Evolutionary conservation across 2,888 invertebrate genomes (phyloP), one percentile per base, ranked within the genome.

Genomic region (Sturmia bella): DNA sequence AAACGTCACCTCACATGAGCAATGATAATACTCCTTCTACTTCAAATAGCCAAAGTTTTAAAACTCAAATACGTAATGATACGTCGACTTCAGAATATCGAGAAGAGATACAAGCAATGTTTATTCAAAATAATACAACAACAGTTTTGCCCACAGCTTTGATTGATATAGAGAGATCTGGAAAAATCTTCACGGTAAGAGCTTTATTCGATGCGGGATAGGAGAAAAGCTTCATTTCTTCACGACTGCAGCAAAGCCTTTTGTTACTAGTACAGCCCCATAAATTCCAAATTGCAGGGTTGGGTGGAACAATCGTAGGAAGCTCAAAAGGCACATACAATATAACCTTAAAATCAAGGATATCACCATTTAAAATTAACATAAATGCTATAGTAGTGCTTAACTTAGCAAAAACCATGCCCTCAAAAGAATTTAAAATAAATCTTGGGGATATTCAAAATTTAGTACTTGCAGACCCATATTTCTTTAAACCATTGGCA

Each of bases 191-290:
- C n/a, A n/a, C n/a, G n/a, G n/a, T n/a, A n/a, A 48, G 66, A 3
- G 74, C 57, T 0, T 45, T 74, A n/a, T n/a, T 63, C 2, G 57
- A 59, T 54, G 13, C n/a, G 13, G 64, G 74, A 7, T 54, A 57
- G 1, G 37, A 15, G 17, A 56, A 19, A 19, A 45, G 19, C 17
- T 57, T 50, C 7, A 50, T 21, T 21, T 24, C 41, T 13, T 21
- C 7, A 9, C 12, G 11, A 21, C 7, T 3, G 17, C 2, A n/a
- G 43, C 5, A 39, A 39, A 27, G 27, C 6, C 3, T 27, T 3
- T 27, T 6, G 6, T 4, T 27, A 4, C 27, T 6, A 27, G 3
- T 27, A 27, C 3, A 27, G 27, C 27, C 27, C 6, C 27, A 27
- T 4, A 4, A 27, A 3, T n/a, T 27, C 39, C 11, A 7, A 56